Percentiles rank a stretch among this genome's conserved stretches.
Evolutionary conservation across 2,888 invertebrate species (phyloP).

Genomic region (Escarpia spicata): DNA sequence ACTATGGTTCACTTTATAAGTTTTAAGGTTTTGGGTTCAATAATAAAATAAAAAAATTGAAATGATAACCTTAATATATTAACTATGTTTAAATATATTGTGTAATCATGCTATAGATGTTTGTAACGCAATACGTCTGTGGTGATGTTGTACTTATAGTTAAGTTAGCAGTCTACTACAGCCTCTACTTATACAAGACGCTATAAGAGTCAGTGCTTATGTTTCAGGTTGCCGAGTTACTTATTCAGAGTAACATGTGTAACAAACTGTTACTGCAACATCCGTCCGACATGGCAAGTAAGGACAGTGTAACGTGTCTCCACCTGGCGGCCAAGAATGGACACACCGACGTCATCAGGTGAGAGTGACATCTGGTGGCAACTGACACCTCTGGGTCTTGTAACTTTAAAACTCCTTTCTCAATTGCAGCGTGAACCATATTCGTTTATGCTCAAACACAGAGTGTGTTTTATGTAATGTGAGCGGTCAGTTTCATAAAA

Average conservation of each 20-base stretch:
- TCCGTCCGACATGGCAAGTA: slow-evolving; percentile 61
- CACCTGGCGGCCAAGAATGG: slow-evolving; percentile 66
- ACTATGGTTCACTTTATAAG: too few relatives aligned
- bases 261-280: slow-evolving; percentile 59
- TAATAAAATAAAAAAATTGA: too few relatives aligned
- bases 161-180: neutral
- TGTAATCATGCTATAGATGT: neutral
- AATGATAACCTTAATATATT: too few relatives aligned
- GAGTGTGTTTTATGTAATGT: too few relatives aligned
- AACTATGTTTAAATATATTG: neutral
- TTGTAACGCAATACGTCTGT: neutral
- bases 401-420: too few relatives aligned
- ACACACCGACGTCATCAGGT: slow-evolving; percentile 66
- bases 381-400: neutral
- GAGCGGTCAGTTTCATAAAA: too few relatives aligned
- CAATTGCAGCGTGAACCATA: too few relatives aligned
- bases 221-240: slow-evolving; percentile 63
- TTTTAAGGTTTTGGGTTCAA: too few relatives aligned
- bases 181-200: neutral
- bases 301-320: slow-evolving; percentile 62
- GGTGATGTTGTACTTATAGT: neutral
- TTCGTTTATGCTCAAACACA: too few relatives aligned
- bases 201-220: neutral
- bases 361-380: slow-evolving; percentile 33
- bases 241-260: slow-evolving; percentile 62